Conservation (phyloP, 1,140 invertebrate species). For the Heliconius hermathena region DNA sequence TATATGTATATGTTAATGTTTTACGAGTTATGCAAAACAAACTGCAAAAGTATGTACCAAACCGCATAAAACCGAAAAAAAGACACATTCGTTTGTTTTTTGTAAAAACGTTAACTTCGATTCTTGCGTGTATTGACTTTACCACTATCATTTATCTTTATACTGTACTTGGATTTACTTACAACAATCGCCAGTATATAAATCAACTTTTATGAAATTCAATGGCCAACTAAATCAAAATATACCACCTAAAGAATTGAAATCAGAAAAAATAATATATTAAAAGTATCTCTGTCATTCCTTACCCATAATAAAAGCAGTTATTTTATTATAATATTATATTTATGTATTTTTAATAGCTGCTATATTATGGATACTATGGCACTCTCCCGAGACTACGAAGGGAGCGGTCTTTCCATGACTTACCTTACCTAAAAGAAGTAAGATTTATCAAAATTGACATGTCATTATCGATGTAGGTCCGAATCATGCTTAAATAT, state of each 20-base stretch:
- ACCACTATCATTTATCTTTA: conserved; percentile 17
- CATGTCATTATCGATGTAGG: conserved; percentile 47
- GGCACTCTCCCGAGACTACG: conserved; percentile 86
- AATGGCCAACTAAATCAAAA: conserved; percentile 1
- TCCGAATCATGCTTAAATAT: conserved; percentile 23
- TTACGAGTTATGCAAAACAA: neutral
- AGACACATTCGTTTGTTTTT: neutral
- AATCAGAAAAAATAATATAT: conserved; percentile 21
- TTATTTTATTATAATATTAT: conserved; percentile 37
- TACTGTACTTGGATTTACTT: conserved; percentile 17
- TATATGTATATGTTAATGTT: neutral
- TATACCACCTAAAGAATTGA: conserved; percentile 6
- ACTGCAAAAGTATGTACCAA: neutral
- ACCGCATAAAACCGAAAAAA: neutral
- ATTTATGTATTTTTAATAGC: conserved; percentile 75
- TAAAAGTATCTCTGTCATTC: neutral
- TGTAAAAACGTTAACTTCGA: conserved; percentile 11
- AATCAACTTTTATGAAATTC: conserved; percentile 29
- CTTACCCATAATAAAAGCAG: conserved; percentile 15
- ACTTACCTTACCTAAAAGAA: conserved; percentile 85
- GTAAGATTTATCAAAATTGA: conserved; percentile 78
- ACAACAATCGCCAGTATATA: conserved; percentile 8
- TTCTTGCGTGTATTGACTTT: conserved; percentile 23
- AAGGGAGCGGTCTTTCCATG: conserved; percentile 88
- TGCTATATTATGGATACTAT: conserved; percentile 86